Base-by-base conservation (phyloP, 1,140 invertebrate species). In the Calosoma granatense region DNA sequence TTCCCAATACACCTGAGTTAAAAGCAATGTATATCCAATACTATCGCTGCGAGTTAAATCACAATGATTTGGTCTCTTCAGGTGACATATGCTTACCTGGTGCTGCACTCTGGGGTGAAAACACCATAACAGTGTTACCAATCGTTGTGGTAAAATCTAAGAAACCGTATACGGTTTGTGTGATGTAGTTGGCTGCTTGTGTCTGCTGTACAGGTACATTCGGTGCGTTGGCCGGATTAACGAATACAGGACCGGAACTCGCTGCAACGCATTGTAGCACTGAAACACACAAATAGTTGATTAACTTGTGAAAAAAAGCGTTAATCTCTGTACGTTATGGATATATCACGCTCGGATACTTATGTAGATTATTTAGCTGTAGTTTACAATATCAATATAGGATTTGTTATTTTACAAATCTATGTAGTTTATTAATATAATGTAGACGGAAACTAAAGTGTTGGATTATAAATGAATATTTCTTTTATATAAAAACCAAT, bases 101-200 rank as follows among this genome's bases (percentile, higher is more conserved):
- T 17, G 41, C 41, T 4, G 82, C 80, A 64, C 83, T 87, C 63
- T 89, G 81, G 0, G 90, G 90, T 1, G 88, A 91, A 71, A 93
- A 93, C 3, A 92, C 82, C 86, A 93, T 92, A 17, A 92, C 85
- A 6, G 90, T 93, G 64, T 91, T 89, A 36, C 87, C 89, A 62
- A 93, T 90, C 0, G 88, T 92, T 0, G 90, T 93, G 2, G 87
- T 89, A 67, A 92, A 93, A 71, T 92, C 89, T 22, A 91, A 73
- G 70, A 93, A 93, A 12, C 90, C 90, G 64, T 92, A 90, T n/a
- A 93, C 89, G 1, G 89, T 92, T 71, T 91, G 88, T 17, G 85
- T 84, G 39, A 82, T 74, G 58, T 61, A 61, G 53, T 64, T 65
- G 4, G 41, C 41, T 4, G 41, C 41, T 17, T 47, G 41, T 12